phyloP scores from a whole-genome alignment of 2,888 invertebrate species.

The Trichogramma dendrolimi region DNA sequence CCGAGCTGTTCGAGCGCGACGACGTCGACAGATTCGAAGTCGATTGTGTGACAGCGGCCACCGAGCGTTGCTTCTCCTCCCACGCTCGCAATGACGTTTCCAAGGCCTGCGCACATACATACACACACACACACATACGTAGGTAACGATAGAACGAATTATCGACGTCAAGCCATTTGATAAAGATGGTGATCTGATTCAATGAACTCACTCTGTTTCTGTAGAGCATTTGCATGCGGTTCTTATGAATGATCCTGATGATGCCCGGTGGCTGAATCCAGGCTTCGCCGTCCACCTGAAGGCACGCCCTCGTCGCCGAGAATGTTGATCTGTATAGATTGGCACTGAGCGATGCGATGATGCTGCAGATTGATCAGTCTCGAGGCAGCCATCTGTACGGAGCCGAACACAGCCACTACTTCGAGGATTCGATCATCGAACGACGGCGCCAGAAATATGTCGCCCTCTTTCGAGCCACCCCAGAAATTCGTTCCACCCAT shows the following conservation, averaged over 20 bases:
- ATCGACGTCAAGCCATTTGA: not conserved
- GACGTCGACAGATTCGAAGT: slow-evolving; percentile 40
- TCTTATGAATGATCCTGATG: slow-evolving; percentile 93
- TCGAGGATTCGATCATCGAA: slow-evolving; percentile 95
- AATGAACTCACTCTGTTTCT: slow-evolving; percentile 67
- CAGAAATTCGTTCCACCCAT: slow-evolving; percentile 99
- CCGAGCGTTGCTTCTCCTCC: slow-evolving; percentile 74
- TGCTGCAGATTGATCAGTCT: slow-evolving; percentile 91
- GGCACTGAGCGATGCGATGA: slow-evolving; percentile 95
- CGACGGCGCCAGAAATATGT: slow-evolving; percentile 85
- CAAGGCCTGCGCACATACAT: slow-evolving; percentile 57
- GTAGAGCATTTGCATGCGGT: slow-evolving; percentile 93
- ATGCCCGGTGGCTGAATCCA: slow-evolving; percentile 97
- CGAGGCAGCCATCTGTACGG: slow-evolving; percentile 96
- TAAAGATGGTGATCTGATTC: not conserved
- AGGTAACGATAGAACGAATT: not conserved
- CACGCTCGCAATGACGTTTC: slow-evolving; percentile 85
- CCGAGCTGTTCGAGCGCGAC: slow-evolving; percentile 35
- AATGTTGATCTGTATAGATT: slow-evolving; percentile 93
- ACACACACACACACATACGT: not conserved
- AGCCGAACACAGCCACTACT: slow-evolving; percentile 96
- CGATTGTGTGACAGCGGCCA: slow-evolving; percentile 45
- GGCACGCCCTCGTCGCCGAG: slow-evolving; percentile 89
- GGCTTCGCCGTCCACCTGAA: slow-evolving; percentile 96
- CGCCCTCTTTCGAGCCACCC: slow-evolving; percentile 90